A percentile compares a stretch with the other conserved stretches of the same genome.
phyloP scores from a whole-genome alignment of 2,113 vertebrate genomes.

The Charadrius vociferus region DNA sequence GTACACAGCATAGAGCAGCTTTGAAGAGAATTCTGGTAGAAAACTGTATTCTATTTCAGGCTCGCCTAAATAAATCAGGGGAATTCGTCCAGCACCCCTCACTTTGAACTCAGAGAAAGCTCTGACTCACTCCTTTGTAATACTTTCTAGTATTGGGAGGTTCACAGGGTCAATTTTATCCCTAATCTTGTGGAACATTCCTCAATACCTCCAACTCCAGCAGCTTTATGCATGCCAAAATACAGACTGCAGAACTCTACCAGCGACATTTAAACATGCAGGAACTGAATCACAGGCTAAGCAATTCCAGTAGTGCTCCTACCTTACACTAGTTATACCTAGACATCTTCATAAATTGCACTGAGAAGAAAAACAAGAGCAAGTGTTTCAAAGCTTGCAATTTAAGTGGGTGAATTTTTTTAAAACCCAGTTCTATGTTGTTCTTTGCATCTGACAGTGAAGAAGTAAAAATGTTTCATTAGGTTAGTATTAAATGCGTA shows the following conservation, averaged over 20 bases:
- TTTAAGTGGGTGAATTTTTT: background rate
- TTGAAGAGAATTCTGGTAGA: background rate
- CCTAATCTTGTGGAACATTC: slow-evolving; percentile 3
- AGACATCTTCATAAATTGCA: background rate
- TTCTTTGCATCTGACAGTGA: background rate
- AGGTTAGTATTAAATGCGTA: background rate
- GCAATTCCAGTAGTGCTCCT: background rate
- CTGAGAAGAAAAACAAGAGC: background rate
- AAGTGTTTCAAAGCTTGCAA: background rate
- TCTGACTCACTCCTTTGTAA: background rate
- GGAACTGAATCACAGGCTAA: background rate
- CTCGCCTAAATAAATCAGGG: background rate
- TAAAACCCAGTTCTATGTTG: background rate
- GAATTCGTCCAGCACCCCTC: background rate
- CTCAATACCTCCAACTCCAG: background rate
- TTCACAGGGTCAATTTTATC: slow-evolving; percentile 40
- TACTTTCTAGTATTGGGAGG: background rate
- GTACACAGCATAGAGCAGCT: background rate
- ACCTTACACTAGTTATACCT: background rate
- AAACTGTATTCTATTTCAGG: background rate
- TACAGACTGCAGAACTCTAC: background rate
- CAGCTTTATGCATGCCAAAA: background rate
- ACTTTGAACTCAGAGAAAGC: background rate
- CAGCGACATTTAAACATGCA: background rate
- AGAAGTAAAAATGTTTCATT: background rate